Percentiles rank a stretch among this genome's conserved stretches.
phyloP scores from a whole-genome alignment of 2,113 vertebrate genomes.

The Scytalopus superciliaris region DNA sequence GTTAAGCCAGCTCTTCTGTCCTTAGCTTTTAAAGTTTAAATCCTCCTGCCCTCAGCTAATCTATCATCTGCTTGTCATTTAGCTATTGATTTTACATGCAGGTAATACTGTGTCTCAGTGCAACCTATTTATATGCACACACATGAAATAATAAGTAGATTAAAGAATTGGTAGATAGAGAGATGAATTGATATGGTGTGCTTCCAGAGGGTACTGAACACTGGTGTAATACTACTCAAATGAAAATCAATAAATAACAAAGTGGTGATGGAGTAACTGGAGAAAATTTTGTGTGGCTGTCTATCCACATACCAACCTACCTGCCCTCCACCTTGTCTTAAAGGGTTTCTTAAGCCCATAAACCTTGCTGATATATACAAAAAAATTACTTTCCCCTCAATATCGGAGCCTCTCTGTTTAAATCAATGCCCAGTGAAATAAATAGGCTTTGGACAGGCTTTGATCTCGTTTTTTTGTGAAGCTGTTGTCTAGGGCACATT shows the following conservation, averaged over 20 bases:
- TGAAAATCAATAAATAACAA: background rate
- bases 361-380: background rate
- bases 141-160: background rate
- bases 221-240: background rate
- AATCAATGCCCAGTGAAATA: background rate
- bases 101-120: background rate
- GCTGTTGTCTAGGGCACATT: background rate
- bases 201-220: background rate
- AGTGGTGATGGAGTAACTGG: background rate
- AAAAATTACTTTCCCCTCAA: fast-evolving
- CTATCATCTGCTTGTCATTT: conserved; percentile 1
- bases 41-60: conserved; percentile 15
- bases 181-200: background rate
- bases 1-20: conserved; percentile 39
- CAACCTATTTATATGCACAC: background rate
- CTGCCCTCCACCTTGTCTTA: background rate
- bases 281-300: background rate
- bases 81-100: conserved; percentile 7
- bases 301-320: background rate
- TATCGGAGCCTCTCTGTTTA: background rate
- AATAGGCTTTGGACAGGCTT: background rate
- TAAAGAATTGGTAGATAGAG: background rate
- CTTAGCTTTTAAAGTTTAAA: conserved; percentile 40
- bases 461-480: background rate
- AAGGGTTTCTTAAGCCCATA: background rate